phyloP scores from a whole-genome alignment of 2,797 vertebrate genomes.

The Tangara arthus region DNA sequence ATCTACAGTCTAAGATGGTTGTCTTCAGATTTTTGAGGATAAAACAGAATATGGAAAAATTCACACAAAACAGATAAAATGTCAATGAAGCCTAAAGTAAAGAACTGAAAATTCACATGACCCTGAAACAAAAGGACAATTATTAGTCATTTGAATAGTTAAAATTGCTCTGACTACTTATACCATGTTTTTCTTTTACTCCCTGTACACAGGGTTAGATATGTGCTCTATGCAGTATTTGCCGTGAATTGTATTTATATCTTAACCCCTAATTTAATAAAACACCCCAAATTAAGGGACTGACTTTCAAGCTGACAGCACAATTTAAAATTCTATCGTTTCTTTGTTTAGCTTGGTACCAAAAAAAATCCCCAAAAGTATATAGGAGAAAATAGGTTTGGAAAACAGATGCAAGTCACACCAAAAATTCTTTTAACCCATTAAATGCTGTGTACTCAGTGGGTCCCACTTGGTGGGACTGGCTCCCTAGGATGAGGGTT shows the following conservation, averaged over 20 bases:
- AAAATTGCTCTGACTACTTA: background rate
- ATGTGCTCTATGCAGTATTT: background rate
- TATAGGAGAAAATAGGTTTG: background rate
- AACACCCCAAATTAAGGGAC: background rate
- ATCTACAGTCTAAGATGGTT: background rate
- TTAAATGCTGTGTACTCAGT: background rate
- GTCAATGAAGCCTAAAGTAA: background rate
- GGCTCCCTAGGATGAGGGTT: background rate
- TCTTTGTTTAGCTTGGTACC: background rate
- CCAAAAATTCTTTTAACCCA: background rate
- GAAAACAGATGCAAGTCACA: background rate
- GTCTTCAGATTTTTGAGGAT: background rate
- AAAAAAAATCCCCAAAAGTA: rapidly evolving
- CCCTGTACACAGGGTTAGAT: background rate
- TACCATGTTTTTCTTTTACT: background rate
- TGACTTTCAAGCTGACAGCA: background rate
- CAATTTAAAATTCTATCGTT: background rate
- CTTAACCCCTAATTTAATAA: background rate
- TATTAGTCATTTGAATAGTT: background rate
- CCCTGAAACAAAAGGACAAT: background rate
- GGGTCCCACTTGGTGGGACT: background rate
- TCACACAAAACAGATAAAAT: background rate
- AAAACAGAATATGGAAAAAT: background rate
- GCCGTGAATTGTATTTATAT: background rate
- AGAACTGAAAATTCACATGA: background rate